Evolutionary conservation across 2,797 vertebrate genomes (phyloP).

Genomic region (Cyclopterus lumpus): DNA sequence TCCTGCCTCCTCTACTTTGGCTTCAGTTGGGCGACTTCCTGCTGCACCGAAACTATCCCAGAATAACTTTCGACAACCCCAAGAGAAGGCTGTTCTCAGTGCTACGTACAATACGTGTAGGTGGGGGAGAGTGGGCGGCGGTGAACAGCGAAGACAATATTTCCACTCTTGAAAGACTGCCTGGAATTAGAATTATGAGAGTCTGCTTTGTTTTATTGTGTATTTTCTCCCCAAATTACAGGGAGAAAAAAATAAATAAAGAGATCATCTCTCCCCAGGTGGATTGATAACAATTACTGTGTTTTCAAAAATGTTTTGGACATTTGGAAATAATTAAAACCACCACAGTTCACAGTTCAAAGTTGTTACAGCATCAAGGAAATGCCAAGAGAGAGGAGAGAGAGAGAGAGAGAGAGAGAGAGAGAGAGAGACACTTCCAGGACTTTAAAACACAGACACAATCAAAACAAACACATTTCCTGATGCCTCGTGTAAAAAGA

Average conservation of each 20-base stretch:
- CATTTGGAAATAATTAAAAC: background rate
- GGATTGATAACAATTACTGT: background rate
- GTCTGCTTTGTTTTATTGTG: background rate
- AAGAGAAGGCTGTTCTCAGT: conserved; percentile 29
- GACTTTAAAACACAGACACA: conserved; percentile 9
- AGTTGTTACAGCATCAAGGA: background rate
- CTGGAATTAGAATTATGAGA: conserved; percentile 29
- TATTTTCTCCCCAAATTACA: background rate
- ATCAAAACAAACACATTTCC: conserved; percentile 24
- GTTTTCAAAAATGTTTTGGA: background rate
- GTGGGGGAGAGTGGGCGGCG: conserved; percentile 41
- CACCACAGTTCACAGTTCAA: conserved; percentile 4
- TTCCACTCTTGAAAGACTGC: conserved; percentile 12
- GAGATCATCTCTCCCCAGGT: background rate
- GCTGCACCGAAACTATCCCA: conserved; percentile 37
- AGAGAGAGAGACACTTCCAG: background rate
- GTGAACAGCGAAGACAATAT: conserved; percentile 25
- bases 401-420: background rate
- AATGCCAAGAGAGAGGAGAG: background rate
- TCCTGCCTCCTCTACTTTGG: conserved; percentile 21
- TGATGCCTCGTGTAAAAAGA: conserved; percentile 1
- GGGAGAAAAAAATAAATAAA: no score
- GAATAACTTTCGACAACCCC: conserved; percentile 48
- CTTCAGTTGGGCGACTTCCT: conserved; percentile 40
- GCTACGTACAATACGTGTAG: conserved; percentile 35